phyloP scores from a whole-genome alignment of 2,888 invertebrate genomes.

The Andrena bicolor region DNA sequence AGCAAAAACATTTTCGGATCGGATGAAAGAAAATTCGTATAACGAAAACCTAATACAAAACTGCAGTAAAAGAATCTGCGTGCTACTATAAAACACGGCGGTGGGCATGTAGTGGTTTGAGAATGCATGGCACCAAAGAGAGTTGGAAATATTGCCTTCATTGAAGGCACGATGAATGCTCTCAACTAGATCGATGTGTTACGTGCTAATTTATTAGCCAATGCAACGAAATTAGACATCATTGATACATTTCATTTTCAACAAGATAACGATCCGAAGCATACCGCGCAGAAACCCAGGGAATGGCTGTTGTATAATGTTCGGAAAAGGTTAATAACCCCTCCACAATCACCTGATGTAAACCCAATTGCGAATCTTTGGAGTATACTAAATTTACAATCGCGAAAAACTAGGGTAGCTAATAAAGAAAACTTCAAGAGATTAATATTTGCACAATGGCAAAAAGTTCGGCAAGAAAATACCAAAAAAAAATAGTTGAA shows the following conservation, averaged over 20 bases:
- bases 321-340: slow-evolving; percentile 13
- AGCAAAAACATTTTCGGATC: background rate
- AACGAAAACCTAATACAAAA: background rate
- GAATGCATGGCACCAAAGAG: slow-evolving; percentile 12
- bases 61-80: slow-evolving; percentile 3
- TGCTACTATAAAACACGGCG: slow-evolving; percentile 17
- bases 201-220: slow-evolving; percentile 25
- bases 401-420: background rate
- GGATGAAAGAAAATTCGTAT: background rate
- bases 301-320: slow-evolving; percentile 36
- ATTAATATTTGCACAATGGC: background rate
- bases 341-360: slow-evolving; percentile 16
- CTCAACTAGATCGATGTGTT: slow-evolving; percentile 16
- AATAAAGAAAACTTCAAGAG: background rate
- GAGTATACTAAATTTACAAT: background rate
- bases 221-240: background rate
- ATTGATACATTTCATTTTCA: slow-evolving; percentile 18
- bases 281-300: background rate
- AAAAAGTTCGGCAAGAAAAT: background rate
- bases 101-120: slow-evolving; percentile 16
- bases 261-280: slow-evolving; percentile 17
- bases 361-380: slow-evolving; percentile 14
- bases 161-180: slow-evolving; percentile 9
- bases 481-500: background rate
- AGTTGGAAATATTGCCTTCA: slow-evolving; percentile 8